phyloP scores from a whole-genome alignment of 2,888 invertebrate species.

The Sisyra terminalis region DNA sequence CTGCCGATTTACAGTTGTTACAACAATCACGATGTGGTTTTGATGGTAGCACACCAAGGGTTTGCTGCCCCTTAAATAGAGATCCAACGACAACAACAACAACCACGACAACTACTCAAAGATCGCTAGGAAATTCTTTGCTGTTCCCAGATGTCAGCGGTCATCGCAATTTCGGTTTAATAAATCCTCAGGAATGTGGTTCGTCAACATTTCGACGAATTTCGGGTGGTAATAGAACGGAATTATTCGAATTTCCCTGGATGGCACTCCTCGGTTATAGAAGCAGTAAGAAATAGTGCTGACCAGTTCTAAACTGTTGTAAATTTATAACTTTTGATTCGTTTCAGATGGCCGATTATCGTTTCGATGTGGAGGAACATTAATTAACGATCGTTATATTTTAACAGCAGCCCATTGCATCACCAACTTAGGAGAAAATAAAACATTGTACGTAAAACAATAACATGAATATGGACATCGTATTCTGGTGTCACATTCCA shows the following conservation, averaged over 20 bases:
- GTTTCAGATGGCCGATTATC: slow-evolving; percentile 17
- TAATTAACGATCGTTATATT: slow-evolving; percentile 35
- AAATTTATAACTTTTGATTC: slow-evolving; percentile 3
- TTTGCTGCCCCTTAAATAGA: slow-evolving; percentile 22
- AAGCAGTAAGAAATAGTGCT: slow-evolving; percentile 13
- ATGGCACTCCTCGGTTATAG: slow-evolving; percentile 52
- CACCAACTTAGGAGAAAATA: slow-evolving; percentile 16
- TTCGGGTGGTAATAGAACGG: slow-evolving; percentile 40
- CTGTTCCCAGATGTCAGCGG: slow-evolving; percentile 23
- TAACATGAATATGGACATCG: too few relatives aligned
- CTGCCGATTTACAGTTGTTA: slow-evolving; percentile 17
- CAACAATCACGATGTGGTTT: slow-evolving; percentile 28
- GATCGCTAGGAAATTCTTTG: slow-evolving; percentile 2
- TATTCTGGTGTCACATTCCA: too few relatives aligned
- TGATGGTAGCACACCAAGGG: slow-evolving; percentile 24
- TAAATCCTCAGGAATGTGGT: slow-evolving; percentile 36
- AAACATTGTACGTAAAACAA: slow-evolving; percentile 4
- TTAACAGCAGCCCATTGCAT: slow-evolving; percentile 43
- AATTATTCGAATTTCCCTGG: slow-evolving; percentile 54
- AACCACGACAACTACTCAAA: slow-evolving; percentile 9
- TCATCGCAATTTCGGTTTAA: slow-evolving; percentile 24
- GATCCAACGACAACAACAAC: slow-evolving; percentile 9
- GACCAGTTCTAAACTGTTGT: background rate
- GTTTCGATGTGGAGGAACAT: slow-evolving; percentile 30
- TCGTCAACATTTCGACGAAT: slow-evolving; percentile 34